Conservation (phyloP, 2,113 vertebrate genomes). For the Dicrurus megarhynchus region DNA sequence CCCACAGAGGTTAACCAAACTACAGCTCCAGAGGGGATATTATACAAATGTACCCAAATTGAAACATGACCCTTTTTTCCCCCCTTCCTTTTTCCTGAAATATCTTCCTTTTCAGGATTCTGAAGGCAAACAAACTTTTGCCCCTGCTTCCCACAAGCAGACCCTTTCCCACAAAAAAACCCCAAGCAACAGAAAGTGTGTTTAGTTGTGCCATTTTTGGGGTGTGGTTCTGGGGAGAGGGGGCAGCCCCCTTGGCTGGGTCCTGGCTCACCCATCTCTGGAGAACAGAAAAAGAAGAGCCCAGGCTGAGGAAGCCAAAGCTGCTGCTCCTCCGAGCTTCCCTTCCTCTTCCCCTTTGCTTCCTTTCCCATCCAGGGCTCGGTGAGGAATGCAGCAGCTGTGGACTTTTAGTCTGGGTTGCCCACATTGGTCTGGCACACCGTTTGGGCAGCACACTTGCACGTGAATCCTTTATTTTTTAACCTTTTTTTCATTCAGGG, state of each 20-base stretch:
- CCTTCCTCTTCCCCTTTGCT: accelerated
- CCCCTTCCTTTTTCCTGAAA: background rate
- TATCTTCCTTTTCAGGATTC: background rate
- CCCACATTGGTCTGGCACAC: background rate
- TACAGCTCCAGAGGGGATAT: constrained; percentile 44
- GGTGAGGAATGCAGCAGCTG: background rate
- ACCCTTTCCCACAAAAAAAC: background rate
- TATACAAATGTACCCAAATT: background rate
- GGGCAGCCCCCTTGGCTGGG: background rate
- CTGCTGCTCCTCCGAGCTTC: background rate
- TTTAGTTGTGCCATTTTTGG: background rate
- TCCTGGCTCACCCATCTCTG: background rate
- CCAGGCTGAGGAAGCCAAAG: background rate
- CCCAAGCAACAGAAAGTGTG: accelerated
- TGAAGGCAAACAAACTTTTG: background rate
- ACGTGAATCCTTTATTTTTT: background rate
- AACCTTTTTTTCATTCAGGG: background rate
- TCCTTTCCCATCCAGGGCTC: background rate
- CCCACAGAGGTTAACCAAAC: constrained; percentile 56
- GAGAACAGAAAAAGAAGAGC: background rate
- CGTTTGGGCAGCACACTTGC: background rate
- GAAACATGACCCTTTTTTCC: background rate
- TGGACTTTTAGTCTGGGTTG: background rate
- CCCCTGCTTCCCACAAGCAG: background rate
- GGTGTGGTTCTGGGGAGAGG: background rate